Evolutionary conservation across 2,113 vertebrate genomes (phyloP).

Genomic region (Todiramphus chloris): DNA sequence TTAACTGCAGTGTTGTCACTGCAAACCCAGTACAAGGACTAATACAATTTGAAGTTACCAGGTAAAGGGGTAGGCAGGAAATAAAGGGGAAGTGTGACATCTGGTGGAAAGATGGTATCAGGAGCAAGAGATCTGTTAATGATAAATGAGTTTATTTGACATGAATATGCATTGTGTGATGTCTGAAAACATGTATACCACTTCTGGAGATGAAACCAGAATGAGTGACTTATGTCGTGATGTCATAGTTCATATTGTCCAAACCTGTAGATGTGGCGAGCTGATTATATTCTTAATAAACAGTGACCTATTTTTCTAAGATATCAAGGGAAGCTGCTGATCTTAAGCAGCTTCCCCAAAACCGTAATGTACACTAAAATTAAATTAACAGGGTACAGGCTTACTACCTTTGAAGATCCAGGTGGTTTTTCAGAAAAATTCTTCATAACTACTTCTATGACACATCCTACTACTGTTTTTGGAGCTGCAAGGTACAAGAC

Average conservation of each 20-base stretch:
- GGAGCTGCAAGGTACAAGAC: not conserved
- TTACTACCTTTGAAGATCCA: not conserved
- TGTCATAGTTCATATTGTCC: not conserved
- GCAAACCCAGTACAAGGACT: not conserved
- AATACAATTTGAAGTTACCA: not conserved
- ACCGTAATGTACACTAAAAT: not conserved
- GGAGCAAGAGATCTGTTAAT: not conserved
- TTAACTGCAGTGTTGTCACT: not conserved
- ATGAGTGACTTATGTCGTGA: not conserved
- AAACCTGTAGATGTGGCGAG: not conserved
- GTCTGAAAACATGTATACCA: not conserved
- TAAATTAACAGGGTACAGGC: not conserved
- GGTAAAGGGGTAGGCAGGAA: not conserved
- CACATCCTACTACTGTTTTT: not conserved
- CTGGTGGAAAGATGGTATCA: slow-evolving; percentile 60
- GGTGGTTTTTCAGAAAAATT: not conserved
- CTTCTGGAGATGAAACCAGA: not conserved
- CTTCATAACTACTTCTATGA: not conserved
- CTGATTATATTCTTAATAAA: not conserved
- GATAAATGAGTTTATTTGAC: not conserved
- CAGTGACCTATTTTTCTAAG: not conserved
- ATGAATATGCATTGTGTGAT: not conserved
- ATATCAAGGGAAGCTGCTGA: not conserved
- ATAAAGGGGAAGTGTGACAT: slow-evolving; percentile 59
- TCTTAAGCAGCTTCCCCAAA: not conserved